These are phyloP conservation scores for Colletes gigas DNA, from an alignment of 1,140 invertebrate species.

Conservation along the genomic window DNA sequence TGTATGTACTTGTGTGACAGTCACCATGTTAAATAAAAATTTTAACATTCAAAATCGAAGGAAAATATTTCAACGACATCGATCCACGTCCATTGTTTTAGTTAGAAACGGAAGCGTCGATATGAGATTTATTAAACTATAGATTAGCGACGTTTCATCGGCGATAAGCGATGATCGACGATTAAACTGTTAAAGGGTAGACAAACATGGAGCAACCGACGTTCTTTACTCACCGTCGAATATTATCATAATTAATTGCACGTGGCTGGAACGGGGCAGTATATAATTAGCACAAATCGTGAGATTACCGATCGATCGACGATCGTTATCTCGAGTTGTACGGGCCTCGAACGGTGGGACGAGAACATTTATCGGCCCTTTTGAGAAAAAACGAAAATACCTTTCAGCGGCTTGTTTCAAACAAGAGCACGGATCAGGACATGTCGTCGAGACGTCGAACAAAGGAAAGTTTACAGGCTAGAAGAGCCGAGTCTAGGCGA, in stretches of 20 bases:
- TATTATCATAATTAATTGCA: constrained; percentile 40
- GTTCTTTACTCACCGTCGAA: constrained; percentile 9
- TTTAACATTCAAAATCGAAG: too few relatives aligned
- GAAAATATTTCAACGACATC: too few relatives aligned
- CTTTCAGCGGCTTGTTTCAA: neutral
- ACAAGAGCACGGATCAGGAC: neutral
- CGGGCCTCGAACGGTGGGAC: too few relatives aligned
- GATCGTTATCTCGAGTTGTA: constrained; percentile 21
- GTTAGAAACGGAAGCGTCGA: neutral
- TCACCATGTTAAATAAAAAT: too few relatives aligned
- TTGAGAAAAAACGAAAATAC: neutral
- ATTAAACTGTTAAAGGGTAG: constrained; percentile 37
- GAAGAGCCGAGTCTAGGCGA: neutral
- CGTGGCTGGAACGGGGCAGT: neutral
- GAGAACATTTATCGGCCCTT: neutral
- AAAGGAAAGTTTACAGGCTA: too few relatives aligned
- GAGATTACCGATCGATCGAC: constrained; percentile 17
- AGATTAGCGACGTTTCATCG: constrained; percentile 21
- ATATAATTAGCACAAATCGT: constrained; percentile 34
- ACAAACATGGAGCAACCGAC: neutral
- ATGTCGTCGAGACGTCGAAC: neutral
- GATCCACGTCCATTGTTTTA: neutral
- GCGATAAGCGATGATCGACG: constrained; percentile 3
- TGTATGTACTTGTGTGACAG: too few relatives aligned
- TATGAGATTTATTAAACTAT: neutral